Evolutionary conservation across 2,113 vertebrate genomes (phyloP), one percentile per base, ranked within the genome.

Genomic region (Orthonyx spaldingii): DNA sequence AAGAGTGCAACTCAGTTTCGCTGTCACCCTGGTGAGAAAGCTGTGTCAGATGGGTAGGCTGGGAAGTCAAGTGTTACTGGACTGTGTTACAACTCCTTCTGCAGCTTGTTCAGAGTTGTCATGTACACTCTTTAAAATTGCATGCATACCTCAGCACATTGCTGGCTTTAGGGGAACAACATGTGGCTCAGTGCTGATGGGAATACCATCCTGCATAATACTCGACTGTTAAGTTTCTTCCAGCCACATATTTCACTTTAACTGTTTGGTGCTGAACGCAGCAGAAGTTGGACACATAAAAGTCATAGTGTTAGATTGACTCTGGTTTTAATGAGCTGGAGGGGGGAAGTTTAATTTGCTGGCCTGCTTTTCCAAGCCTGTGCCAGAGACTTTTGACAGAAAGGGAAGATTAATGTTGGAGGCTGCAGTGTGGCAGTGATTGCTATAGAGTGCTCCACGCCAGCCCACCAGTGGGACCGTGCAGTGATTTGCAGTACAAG

Each of bases 401-500:
- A 95, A 84, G 37, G 81, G 65, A 93, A 94, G 95, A 95, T 97
- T 91, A 89, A 97, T 95, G 90, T 90, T 97, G 90, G 87, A 83
- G 97, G 95, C 96, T 97, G 96, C 97, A 98, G 81, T 88, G 96
- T 94, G 97, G 96, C 96, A 70, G 81, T 15, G 68, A 74, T 96
- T 92, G 97, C 97, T 97, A 50, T 86, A 96, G 97, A 98, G 97
- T 87, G 82, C 91, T 94, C 92, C 90, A 71, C 87, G 41, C 61
- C 96, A 97, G 95, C 97, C 97, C 98, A 96, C 96, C 89, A 96
- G 94, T 98, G 79, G 93, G 96, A 95, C 97, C 66, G 91, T 94
- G 97, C 72, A 82, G 84, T 87, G 97, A 97, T 98, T 97, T 97
- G 97, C 78, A 97, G 97, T 97, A 99, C 98, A 99, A 99, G 98